Conservation (phyloP, 2,888 invertebrate genomes). For the Mythimna ferrago region DNA sequence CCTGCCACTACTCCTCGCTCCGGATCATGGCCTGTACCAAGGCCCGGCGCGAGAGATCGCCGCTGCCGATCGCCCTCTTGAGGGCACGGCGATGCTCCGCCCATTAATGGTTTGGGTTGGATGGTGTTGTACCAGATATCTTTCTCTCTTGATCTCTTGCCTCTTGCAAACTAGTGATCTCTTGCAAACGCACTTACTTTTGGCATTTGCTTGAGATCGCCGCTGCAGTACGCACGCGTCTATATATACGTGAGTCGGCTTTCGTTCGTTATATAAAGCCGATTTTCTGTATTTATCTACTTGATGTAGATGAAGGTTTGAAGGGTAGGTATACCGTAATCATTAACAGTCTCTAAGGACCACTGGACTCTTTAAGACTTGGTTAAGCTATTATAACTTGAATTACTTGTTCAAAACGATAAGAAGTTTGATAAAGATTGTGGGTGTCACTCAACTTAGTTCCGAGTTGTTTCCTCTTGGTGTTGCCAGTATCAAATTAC, state of each 20-base stretch:
- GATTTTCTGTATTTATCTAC: constrained; percentile 9
- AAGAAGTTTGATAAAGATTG: constrained; percentile 45
- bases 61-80: too few relatives aligned
- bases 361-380: constrained; percentile 44
- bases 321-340: constrained; percentile 42
- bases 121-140: too few relatives aligned
- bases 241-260: not conserved
- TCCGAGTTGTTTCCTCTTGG: constrained; percentile 12
- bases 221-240: too few relatives aligned
- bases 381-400: constrained; percentile 57
- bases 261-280: not conserved
- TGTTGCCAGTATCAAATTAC: constrained; percentile 1
- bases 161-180: too few relatives aligned
- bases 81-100: too few relatives aligned
- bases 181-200: not conserved
- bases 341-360: constrained; percentile 54
- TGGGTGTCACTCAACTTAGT: constrained; percentile 40
- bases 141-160: too few relatives aligned
- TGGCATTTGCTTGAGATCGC: not conserved
- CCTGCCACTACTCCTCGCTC: too few relatives aligned
- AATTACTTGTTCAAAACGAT: constrained; percentile 50
- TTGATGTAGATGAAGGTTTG: not conserved
- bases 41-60: too few relatives aligned
- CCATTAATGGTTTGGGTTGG: too few relatives aligned
- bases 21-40: too few relatives aligned